Percentiles rank a stretch among this genome's conserved stretches.
Evolutionary conservation across 2,888 invertebrate species (phyloP).

Genomic region (Pyrrhosoma nymphula): DNA sequence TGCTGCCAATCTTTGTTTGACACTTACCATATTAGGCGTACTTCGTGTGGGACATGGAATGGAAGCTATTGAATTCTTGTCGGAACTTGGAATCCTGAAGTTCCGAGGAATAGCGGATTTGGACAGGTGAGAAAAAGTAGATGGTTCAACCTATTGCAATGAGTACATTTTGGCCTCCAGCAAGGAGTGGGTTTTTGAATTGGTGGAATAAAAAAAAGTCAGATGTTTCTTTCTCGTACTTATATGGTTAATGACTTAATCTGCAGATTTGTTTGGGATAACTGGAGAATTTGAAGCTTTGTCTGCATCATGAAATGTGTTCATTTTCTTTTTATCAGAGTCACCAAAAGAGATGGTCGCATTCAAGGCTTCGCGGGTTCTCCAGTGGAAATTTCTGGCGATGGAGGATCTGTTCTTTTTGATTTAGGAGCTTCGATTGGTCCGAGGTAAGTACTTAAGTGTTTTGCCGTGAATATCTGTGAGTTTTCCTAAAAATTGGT

Average conservation of each 20-base stretch:
- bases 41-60: conserved; percentile 88
- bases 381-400: conserved; percentile 79
- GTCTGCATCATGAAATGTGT: background rate
- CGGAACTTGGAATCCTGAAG: conserved; percentile 50
- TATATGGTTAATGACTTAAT: no score
- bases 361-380: conserved; percentile 79
- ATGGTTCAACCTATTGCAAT: background rate
- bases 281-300: background rate
- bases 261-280: no score
- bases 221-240: no score
- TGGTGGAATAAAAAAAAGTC: no score
- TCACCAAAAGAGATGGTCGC: conserved; percentile 75
- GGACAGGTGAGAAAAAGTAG: background rate
- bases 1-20: conserved; percentile 89
- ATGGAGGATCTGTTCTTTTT: conserved; percentile 72
- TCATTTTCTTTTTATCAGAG: conserved; percentile 22
- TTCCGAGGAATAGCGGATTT: conserved; percentile 52
- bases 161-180: no score
- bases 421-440: conserved; percentile 41
- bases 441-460: conserved; percentile 31
- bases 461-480: background rate
- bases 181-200: no score
- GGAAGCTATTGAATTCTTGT: conserved; percentile 78
- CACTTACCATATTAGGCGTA: conserved; percentile 89
- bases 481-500: no score